Evolutionary conservation across 2,888 invertebrate species (phyloP).

Genomic region (Thumatha senex): DNA sequence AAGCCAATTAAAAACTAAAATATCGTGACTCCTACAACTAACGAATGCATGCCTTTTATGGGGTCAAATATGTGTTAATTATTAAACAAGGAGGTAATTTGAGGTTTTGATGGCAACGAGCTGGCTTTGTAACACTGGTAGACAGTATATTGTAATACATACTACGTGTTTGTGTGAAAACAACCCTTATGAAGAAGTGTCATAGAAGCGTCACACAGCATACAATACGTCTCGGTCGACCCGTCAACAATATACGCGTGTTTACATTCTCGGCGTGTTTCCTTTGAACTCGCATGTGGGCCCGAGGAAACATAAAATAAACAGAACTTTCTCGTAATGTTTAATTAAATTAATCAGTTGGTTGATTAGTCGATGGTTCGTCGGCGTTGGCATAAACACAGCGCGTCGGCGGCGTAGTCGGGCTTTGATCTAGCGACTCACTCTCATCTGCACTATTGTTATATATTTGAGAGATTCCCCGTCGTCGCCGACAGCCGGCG

Average conservation of each 20-base stretch:
- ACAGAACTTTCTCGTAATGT: conserved; percentile 83
- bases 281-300: conserved; percentile 83
- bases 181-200: conserved; percentile 17
- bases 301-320: conserved; percentile 81
- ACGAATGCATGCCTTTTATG: too few relatives aligned
- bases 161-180: background rate
- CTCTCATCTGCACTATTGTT: conserved; percentile 62
- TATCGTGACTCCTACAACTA: too few relatives aligned
- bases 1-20: background rate
- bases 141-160: background rate
- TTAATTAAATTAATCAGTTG: conserved; percentile 84
- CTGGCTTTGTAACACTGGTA: background rate
- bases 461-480: conserved; percentile 53
- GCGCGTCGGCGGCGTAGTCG: conserved; percentile 55
- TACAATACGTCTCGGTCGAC: conserved; percentile 40
- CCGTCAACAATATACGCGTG: conserved; percentile 65
- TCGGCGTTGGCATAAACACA: conserved; percentile 76
- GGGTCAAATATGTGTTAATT: background rate
- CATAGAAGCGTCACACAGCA: conserved; percentile 29
- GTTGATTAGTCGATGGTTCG: conserved; percentile 81
- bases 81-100: background rate
- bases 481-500: conserved; percentile 44
- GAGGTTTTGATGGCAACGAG: background rate
- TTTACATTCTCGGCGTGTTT: conserved; percentile 74
- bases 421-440: conserved; percentile 73